Base-by-base conservation (phyloP, 2,113 vertebrate species). In the Ascaphus truei region DNA sequence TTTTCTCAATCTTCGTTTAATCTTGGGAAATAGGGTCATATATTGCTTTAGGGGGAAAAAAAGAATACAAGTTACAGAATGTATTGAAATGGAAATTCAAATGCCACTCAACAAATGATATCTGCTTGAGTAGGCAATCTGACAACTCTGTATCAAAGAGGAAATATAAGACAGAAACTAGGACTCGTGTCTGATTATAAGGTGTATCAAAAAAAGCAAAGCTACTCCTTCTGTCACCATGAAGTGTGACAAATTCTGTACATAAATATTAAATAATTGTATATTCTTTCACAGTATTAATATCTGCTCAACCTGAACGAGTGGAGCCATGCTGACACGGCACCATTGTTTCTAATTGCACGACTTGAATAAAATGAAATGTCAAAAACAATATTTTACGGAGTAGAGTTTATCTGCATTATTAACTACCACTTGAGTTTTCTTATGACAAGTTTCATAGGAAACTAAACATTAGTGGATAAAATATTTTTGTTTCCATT, bases 321-420 rank as follows among this genome's bases (percentile, higher is more conserved):
- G 20, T 41, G 34, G 56, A 59, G 37, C 25, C 39, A 37, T 59
- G 56, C 26, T 25, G 56, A 59, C 56, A 41, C 56, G 39, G 56
- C 26, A 25, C 56, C 37, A 39, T 59, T 39, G 56, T 59, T 58
- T 58, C 56, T 59, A 59, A 59, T 59, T 59, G n/a, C n/a, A n/a
- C n/a, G n/a, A n/a, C n/a, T n/a, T n/a, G n/a, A n/a, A n/a, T n/a
- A n/a, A n/a, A n/a, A 59, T 59, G 25, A 59, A 59, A 59, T 39
- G 22, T 20, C 13, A 59, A 59, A 59, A 39, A 33, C 15, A n/a
- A n/a, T n/a, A 59, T 59, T 39, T 59, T 16, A 27, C 31, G 25
- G 39, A 59, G 56, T 59, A 36, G 20, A 59, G 56, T 59, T 39
- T 59, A 25, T 10, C 37, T 25, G 56, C n/a, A n/a, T n/a, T n/a